Percentiles rank a stretch among this genome's conserved stretches.
These are phyloP conservation scores for Drosophila prosaltans DNA, from an alignment of 1,140 invertebrate species.

Conservation along the genomic window DNA sequence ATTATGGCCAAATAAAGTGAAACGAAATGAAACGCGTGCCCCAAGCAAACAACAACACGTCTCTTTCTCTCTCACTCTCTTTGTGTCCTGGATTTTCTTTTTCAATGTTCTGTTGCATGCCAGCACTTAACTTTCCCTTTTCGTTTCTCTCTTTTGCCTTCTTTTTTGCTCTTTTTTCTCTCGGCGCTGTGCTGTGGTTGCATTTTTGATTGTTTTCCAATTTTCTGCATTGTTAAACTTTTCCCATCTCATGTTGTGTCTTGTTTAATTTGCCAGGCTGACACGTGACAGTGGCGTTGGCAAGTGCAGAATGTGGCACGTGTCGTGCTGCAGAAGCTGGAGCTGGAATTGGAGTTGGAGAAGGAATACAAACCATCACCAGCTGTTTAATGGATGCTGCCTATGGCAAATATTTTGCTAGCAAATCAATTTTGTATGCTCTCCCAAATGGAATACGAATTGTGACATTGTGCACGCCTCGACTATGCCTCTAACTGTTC, in stretches of 20 bases:
- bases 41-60: slow-evolving; percentile 47
- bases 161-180: neutral
- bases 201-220: slow-evolving; percentile 80
- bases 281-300: slow-evolving; percentile 65
- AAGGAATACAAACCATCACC: slow-evolving; percentile 11
- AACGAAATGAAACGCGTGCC: slow-evolving; percentile 68
- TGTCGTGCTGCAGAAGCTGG: slow-evolving; percentile 34
- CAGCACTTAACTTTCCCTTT: slow-evolving; percentile 69
- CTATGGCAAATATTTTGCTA: slow-evolving; percentile 75
- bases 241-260: slow-evolving; percentile 49
- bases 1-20: slow-evolving; percentile 79
- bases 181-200: slow-evolving; percentile 42
- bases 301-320: slow-evolving; percentile 67
- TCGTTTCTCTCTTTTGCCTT: slow-evolving; percentile 3
- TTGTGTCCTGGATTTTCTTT: neutral
- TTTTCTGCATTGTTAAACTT: slow-evolving; percentile 83
- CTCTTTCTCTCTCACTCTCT: neutral
- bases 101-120: slow-evolving; percentile 34
- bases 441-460: slow-evolving; percentile 69
- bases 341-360: neutral
- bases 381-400: slow-evolving; percentile 58
- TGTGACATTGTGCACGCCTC: slow-evolving; percentile 45
- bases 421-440: slow-evolving; percentile 77
- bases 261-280: slow-evolving; percentile 75
- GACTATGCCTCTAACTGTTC: slow-evolving; percentile 11